Conservation (phyloP, 2,113 vertebrate genomes). For the Raja brachyura region DNA sequence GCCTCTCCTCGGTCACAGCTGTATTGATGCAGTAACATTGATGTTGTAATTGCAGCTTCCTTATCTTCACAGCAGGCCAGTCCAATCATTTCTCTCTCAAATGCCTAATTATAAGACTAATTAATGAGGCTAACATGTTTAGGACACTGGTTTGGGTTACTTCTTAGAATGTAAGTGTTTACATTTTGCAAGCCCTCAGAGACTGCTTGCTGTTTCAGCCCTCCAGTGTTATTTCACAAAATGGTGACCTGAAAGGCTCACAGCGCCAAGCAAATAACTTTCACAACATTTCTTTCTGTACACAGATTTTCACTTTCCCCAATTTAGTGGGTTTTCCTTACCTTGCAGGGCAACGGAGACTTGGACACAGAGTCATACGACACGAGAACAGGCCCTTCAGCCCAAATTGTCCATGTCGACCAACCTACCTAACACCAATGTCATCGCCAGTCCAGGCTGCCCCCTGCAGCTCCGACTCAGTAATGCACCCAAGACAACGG, state of each 20-base stretch:
- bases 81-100: slow-evolving; percentile 26
- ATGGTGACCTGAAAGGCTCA: background rate
- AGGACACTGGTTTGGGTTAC: background rate
- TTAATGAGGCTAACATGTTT: slow-evolving; percentile 21
- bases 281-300: background rate
- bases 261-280: background rate
- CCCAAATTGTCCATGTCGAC: too few species aligned
- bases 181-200: slow-evolving; percentile 4
- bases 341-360: background rate
- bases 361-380: too few species aligned
- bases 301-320: background rate
- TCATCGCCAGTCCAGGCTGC: too few species aligned
- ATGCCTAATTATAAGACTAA: slow-evolving; percentile 23
- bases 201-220: slow-evolving; percentile 7
- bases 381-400: too few species aligned
- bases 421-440: too few species aligned
- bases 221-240: background rate
- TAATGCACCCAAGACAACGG: too few species aligned
- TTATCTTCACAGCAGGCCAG: slow-evolving; percentile 31
- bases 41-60: slow-evolving; percentile 27
- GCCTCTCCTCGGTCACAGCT: slow-evolving; percentile 2
- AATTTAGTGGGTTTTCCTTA: background rate
- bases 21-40: background rate
- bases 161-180: slow-evolving; percentile 25
- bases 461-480: too few species aligned